Conservation (phyloP, 2,797 vertebrate genomes). For the Rachycentron canadum region DNA sequence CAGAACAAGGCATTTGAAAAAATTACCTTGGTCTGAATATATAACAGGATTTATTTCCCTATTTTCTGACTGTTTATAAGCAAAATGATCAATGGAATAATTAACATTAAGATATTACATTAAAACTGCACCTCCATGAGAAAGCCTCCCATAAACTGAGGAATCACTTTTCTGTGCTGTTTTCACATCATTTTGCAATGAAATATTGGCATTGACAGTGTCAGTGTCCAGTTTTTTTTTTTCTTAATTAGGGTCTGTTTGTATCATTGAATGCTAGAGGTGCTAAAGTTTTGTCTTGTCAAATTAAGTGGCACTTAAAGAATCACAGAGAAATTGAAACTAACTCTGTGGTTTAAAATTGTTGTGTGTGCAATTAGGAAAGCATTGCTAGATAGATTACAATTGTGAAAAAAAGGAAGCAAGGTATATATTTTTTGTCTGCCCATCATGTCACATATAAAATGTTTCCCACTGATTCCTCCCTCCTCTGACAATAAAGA, state of each 20-base stretch:
- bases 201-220: not conserved
- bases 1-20: not conserved
- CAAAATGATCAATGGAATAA: not conserved
- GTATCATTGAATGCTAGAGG: too few relatives aligned
- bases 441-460: conserved; percentile 2
- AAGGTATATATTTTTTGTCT: not conserved
- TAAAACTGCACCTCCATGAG: not conserved
- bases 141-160: not conserved
- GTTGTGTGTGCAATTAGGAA: too few relatives aligned
- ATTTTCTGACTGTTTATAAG: not conserved
- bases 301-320: not conserved
- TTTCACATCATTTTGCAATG: not conserved
- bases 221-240: too few relatives aligned
- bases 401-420: not conserved
- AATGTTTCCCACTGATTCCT: not conserved
- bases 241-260: not conserved
- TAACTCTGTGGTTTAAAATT: too few relatives aligned
- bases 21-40: not conserved
- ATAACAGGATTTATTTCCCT: not conserved
- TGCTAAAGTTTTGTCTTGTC: not conserved
- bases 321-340: not conserved
- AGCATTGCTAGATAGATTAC: not conserved
- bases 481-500: too few relatives aligned
- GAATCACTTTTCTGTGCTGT: not conserved
- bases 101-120: not conserved